A percentile compares a stretch with the other conserved stretches of the same genome.
phyloP scores from a whole-genome alignment of 2,113 vertebrate genomes.

The Holacanthus passer region DNA sequence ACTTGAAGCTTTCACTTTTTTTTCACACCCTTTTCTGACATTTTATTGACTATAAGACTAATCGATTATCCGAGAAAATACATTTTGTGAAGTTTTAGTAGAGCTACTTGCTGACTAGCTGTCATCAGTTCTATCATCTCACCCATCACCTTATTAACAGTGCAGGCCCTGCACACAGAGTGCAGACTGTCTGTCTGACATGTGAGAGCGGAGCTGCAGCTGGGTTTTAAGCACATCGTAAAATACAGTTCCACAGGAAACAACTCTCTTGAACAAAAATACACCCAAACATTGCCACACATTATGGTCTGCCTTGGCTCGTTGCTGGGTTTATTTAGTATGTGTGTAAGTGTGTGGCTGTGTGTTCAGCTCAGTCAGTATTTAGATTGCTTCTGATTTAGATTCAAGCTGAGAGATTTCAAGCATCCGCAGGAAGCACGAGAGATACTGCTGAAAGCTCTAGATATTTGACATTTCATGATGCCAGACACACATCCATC shows the following conservation, averaged over 20 bases:
- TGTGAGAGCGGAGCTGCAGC: slow-evolving; percentile 56
- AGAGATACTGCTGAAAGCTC: slow-evolving; percentile 9
- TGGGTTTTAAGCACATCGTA: slow-evolving; percentile 67
- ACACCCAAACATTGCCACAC: slow-evolving; percentile 66
- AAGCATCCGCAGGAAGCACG: not conserved
- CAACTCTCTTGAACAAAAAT: slow-evolving; percentile 65
- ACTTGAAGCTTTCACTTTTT: not conserved
- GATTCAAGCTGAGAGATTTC: slow-evolving; percentile 11
- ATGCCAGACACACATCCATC: not conserved
- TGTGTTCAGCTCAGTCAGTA: slow-evolving; percentile 13
- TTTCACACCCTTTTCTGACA: not conserved
- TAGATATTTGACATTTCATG: not conserved
- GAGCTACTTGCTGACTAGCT: slow-evolving; percentile 15
- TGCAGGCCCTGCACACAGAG: slow-evolving; percentile 9
- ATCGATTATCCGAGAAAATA: not conserved
- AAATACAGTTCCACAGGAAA: slow-evolving; percentile 73
- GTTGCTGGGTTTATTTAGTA: slow-evolving; percentile 37
- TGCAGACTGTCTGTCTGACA: slow-evolving; percentile 46
- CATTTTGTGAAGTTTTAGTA: not conserved
- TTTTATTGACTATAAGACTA: not conserved
- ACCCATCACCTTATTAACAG: slow-evolving; percentile 38
- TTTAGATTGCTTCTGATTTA: slow-evolving; percentile 42
- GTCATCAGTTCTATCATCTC: slow-evolving; percentile 38
- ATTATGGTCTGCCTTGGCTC: slow-evolving; percentile 45
- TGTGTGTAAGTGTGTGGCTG: slow-evolving; percentile 19